These are phyloP conservation scores for Diaphora mendica DNA, from an alignment of 2,888 invertebrate species.

Conservation along the genomic window DNA sequence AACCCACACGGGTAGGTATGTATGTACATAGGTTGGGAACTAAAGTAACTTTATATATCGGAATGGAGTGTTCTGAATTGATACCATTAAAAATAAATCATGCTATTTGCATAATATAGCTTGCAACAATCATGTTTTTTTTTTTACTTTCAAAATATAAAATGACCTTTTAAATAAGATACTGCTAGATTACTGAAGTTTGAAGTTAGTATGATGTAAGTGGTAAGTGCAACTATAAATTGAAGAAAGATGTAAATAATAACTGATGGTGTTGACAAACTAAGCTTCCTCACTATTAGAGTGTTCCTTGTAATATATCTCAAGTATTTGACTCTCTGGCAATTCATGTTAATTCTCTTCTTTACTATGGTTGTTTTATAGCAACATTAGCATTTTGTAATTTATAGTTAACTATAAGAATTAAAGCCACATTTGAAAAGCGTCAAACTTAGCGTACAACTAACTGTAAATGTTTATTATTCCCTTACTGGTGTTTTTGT, in stretches of 20 bases:
- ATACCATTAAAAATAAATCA: not conserved
- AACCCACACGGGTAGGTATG: conserved; percentile 45
- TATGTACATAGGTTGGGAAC: conserved; percentile 17
- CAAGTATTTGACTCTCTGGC: too few species aligned
- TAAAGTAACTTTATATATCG: conserved; percentile 33
- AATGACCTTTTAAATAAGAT: too few species aligned
- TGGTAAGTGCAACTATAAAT: too few species aligned
- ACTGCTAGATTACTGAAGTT: too few species aligned
- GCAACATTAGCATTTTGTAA: not conserved
- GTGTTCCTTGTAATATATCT: too few species aligned
- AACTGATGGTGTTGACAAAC: too few species aligned
- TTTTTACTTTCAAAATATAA: too few species aligned
- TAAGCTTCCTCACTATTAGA: too few species aligned
- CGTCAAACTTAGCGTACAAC: conserved; percentile 18
- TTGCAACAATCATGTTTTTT: too few species aligned
- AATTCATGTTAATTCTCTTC: not conserved
- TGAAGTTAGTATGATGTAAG: too few species aligned
- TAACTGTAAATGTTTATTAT: conserved; percentile 36
- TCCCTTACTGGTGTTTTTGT: conserved; percentile 39
- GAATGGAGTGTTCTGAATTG: conserved; percentile 27
- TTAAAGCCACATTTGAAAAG: conserved; percentile 16
- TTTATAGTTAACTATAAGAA: not conserved
- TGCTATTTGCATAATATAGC: not conserved
- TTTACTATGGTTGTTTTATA: not conserved
- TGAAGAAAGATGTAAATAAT: too few species aligned